Conservation (phyloP, 2,113 vertebrate genomes). For the Strix uralensis region DNA sequence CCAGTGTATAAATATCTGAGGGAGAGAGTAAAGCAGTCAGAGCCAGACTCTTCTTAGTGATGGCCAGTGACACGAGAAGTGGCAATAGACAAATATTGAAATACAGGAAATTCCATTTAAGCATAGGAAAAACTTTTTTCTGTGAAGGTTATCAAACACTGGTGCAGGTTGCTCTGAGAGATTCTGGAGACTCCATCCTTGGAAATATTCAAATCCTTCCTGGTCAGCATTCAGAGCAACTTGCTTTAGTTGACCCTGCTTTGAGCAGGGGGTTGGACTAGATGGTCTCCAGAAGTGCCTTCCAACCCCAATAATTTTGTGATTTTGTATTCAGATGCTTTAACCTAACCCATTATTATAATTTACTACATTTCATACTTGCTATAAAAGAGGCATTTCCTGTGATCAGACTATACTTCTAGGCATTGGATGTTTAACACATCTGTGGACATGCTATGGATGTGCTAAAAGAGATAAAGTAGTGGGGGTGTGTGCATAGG, state of each 20-base stretch:
- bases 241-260: background rate
- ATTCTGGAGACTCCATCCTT: background rate
- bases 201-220: background rate
- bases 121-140: background rate
- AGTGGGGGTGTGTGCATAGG: accelerated
- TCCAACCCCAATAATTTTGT: background rate
- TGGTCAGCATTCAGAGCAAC: background rate
- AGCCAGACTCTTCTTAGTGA: background rate
- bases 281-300: background rate
- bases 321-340: background rate
- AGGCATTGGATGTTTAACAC: background rate
- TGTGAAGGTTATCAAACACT: background rate
- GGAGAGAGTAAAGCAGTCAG: background rate
- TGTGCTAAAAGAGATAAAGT: background rate
- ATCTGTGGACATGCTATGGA: background rate
- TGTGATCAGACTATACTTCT: background rate
- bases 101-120: background rate
- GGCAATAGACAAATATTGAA: background rate
- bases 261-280: background rate
- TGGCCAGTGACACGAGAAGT: background rate
- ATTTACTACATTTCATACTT: background rate
- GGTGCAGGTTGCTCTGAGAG: background rate
- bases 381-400: background rate
- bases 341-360: background rate
- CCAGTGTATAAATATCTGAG: background rate